These are phyloP conservation scores for Psilanteris sp. DNA, from an alignment of 1,140 invertebrate species.

Conservation along the genomic window DNA sequence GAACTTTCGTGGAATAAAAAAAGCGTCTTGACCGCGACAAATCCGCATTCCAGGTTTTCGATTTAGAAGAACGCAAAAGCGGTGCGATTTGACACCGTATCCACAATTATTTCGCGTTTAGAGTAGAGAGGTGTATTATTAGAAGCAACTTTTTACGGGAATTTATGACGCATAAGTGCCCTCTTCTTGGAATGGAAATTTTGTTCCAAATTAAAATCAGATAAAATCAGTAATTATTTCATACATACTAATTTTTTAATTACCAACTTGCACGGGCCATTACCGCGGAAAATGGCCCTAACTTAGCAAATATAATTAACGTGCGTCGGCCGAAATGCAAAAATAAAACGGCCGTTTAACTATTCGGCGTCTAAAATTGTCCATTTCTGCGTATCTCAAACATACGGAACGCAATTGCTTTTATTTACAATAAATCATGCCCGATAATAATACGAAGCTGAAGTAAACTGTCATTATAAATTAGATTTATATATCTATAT, in stretches of 20 bases:
- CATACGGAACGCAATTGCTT: constrained; percentile 12
- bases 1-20: too few species aligned
- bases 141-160: constrained; percentile 4
- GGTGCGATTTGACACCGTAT: constrained; percentile 6
- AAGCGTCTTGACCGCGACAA: too few species aligned
- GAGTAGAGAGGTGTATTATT: constrained; percentile 13
- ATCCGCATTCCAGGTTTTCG: too few species aligned
- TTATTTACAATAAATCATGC: constrained; percentile 36
- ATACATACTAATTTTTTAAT: constrained; percentile 32
- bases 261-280: neutral
- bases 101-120: constrained; percentile 14
- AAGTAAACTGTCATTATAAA: constrained; percentile 31
- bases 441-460: constrained; percentile 12
- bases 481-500: constrained; percentile 20
- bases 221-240: constrained; percentile 22
- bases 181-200: constrained; percentile 14
- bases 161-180: constrained; percentile 33
- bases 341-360: constrained; percentile 4
- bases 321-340: neutral
- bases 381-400: neutral
- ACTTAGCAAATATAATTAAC: constrained; percentile 15
- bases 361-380: neutral
- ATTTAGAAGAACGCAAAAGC: too few species aligned
- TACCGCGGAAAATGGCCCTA: neutral
- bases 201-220: constrained; percentile 2